phyloP scores from a whole-genome alignment of 2,797 vertebrate genomes.

The Peromyscus aztecus region DNA sequence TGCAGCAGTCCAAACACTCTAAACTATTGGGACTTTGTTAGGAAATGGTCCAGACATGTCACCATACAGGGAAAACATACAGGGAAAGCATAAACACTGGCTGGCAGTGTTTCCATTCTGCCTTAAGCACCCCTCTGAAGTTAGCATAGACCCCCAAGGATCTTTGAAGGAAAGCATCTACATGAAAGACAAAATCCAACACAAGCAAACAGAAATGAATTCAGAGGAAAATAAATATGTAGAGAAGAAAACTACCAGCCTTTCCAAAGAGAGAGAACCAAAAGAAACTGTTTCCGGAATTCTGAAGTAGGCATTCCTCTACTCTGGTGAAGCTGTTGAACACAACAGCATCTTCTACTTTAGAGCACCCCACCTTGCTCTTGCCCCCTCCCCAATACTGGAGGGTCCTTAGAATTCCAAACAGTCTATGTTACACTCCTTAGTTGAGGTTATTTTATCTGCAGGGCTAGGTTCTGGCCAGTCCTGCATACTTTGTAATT shows the following conservation, averaged over 20 bases:
- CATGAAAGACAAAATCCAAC: constrained; percentile 54
- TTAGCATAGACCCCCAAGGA: constrained; percentile 22
- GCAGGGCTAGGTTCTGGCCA: not conserved
- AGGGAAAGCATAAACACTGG: not conserved
- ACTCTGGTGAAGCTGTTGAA: not conserved
- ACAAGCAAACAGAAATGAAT: constrained; percentile 63
- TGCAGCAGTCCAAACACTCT: not conserved
- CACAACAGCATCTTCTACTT: not conserved
- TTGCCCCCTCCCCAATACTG: not conserved
- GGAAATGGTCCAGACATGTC: constrained; percentile 41
- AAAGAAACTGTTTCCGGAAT: not conserved
- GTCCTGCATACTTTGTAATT: not conserved
- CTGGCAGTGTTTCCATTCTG: constrained; percentile 8
- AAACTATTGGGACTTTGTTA: constrained; percentile 2
- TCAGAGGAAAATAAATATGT: constrained; percentile 42
- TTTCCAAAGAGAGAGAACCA: constrained; percentile 37
- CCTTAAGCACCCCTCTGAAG: constrained; percentile 29
- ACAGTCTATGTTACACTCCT: not conserved
- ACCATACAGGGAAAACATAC: not conserved
- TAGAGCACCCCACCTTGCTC: not conserved
- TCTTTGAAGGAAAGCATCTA: constrained; percentile 35
- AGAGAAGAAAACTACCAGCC: constrained; percentile 54
- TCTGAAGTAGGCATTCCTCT: not conserved
- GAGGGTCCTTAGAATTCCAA: not conserved
- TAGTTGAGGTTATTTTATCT: not conserved